A percentile compares a stretch with the other conserved stretches of the same genome.
Conservation (phyloP, 1,140 invertebrate genomes). For the Drosophila truncata region DNA sequence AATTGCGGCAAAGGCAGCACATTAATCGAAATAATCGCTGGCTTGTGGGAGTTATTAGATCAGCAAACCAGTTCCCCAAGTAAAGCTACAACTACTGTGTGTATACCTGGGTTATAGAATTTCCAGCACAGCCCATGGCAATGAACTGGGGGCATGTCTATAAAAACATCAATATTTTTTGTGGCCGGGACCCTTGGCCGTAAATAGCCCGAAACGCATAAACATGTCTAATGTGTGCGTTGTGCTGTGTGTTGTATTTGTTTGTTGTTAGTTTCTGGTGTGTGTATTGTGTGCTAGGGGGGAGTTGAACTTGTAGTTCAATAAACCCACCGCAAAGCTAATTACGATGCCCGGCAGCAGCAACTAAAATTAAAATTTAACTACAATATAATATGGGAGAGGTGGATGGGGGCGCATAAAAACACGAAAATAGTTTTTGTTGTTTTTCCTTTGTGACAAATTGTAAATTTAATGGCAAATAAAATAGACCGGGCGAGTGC, state of each 20-base stretch:
- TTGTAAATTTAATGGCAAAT: conserved; percentile 69
- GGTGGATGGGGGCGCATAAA: conserved; percentile 3
- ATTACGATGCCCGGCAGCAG: conserved; percentile 35
- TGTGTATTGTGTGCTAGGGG: not conserved
- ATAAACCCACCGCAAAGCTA: conserved; percentile 60
- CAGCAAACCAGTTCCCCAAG: conserved; percentile 23
- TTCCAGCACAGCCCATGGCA: conserved; percentile 21
- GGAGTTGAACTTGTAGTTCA: conserved; percentile 56
- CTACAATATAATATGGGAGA: conserved; percentile 39
- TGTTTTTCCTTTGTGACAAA: conserved; percentile 34
- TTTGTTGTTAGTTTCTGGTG: conserved; percentile 10
- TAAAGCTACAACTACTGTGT: not conserved
- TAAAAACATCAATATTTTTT: conserved; percentile 48
- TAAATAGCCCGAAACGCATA: conserved; percentile 65
- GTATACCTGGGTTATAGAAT: conserved; percentile 31
- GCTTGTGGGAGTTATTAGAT: conserved; percentile 42
- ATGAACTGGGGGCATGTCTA: conserved; percentile 41
- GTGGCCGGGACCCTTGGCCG: conserved; percentile 48
- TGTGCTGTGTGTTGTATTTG: not conserved
- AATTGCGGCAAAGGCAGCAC: conserved; percentile 21
- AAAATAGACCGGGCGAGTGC: conserved; percentile 36
- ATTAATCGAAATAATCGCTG: conserved; percentile 25
- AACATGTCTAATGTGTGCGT: conserved; percentile 47
- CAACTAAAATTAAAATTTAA: conserved; percentile 57
- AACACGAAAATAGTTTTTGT: conserved; percentile 43